Evolutionary conservation across 2,113 vertebrate species (phyloP).

Genomic region (Phaethon lepturus): DNA sequence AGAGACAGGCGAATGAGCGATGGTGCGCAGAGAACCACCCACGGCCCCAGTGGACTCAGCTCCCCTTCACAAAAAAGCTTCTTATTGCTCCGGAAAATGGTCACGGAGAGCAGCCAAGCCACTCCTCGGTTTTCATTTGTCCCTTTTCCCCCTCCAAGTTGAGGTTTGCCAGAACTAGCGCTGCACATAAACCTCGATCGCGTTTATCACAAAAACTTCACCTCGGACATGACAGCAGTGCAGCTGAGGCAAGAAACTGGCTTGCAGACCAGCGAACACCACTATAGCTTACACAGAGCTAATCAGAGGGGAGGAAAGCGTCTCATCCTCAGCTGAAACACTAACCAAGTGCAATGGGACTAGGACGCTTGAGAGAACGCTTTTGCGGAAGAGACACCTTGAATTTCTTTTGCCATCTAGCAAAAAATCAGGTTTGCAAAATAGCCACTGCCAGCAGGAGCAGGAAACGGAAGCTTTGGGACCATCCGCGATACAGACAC

Average conservation of each 20-base stretch:
- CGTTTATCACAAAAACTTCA: not conserved
- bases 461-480: not conserved
- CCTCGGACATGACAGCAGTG: not conserved
- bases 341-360: not conserved
- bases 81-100: not conserved
- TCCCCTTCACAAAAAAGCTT: not conserved
- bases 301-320: not conserved
- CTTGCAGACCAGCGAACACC: not conserved
- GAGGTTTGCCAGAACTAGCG: not conserved
- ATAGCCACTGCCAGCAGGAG: not conserved
- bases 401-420: not conserved
- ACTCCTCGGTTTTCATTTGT: not conserved
- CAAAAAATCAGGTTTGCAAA: not conserved
- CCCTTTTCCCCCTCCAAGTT: not conserved
- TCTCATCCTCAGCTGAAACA: not conserved
- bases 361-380: not conserved
- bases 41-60: fast-evolving
- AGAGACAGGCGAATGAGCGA: not conserved
- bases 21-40: not conserved
- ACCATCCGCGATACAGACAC: not conserved
- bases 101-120: not conserved
- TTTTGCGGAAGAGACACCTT: not conserved
- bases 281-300: not conserved
- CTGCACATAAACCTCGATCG: not conserved
- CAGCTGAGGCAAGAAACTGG: not conserved